phyloP scores from a whole-genome alignment of 2,113 vertebrate species.

The Limnothrissa miodon region DNA sequence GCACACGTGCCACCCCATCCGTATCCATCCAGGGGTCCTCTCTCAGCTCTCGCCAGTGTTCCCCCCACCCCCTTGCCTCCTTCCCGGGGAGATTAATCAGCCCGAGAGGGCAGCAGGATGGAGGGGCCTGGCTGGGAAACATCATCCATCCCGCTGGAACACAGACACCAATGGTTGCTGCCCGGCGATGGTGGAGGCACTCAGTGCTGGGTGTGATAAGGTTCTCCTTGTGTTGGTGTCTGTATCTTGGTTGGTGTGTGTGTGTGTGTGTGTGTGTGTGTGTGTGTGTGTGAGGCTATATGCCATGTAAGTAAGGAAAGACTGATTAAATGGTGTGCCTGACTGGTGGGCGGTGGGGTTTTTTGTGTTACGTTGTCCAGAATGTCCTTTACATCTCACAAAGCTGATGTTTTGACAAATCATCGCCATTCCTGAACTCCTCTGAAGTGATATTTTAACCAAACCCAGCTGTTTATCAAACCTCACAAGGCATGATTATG shows the following conservation, averaged over 20 bases:
- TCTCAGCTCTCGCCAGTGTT: background rate
- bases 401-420: background rate
- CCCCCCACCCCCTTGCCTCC: conserved; percentile 3
- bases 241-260: background rate
- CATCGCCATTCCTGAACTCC: background rate
- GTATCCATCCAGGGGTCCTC: background rate
- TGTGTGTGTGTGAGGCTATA: conserved; percentile 15
- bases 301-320: background rate
- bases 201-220: background rate
- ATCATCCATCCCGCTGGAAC: conserved; percentile 11
- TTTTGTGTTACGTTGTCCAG: background rate
- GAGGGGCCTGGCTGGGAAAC: background rate
- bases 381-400: background rate
- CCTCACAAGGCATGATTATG: background rate
- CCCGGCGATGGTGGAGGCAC: background rate
- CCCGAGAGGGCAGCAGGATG: background rate
- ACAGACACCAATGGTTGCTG: background rate
- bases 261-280: conserved; percentile 17
- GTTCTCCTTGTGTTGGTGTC: background rate
- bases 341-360: too few species aligned
- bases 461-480: background rate
- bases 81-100: conserved; percentile 7
- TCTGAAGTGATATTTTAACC: background rate
- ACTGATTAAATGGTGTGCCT: background rate
- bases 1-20: background rate